Conservation (phyloP, 2,113 vertebrate species). For the Gorsachius goisagi region DNA sequence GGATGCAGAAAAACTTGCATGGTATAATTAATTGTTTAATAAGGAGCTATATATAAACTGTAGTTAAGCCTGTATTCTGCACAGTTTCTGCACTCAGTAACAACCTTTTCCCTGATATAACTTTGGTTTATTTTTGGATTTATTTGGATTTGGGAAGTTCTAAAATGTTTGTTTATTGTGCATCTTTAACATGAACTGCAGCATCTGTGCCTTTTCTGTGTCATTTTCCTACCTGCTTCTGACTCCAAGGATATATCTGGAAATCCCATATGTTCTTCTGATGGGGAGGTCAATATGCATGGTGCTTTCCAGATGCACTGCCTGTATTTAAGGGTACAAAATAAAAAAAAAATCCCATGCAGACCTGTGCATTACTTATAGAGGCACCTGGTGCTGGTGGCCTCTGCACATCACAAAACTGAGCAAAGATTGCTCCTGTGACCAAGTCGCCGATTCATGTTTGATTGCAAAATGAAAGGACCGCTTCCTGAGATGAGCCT, state of each 20-base stretch:
- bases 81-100: background rate
- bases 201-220: background rate
- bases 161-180: background rate
- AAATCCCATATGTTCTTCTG: background rate
- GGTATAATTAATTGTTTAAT: background rate
- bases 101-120: background rate
- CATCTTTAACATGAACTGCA: background rate
- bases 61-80: background rate
- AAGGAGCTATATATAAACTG: background rate
- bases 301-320: background rate
- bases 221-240: background rate
- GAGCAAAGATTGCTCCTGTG: background rate
- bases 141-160: background rate
- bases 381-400: background rate
- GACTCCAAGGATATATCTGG: background rate
- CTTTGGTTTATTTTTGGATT: background rate
- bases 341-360: background rate
- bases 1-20: background rate
- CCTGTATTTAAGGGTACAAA: background rate
- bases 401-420: background rate
- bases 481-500: rapidly evolving
- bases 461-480: background rate
- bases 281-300: background rate
- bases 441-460: background rate
- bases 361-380: background rate